These are phyloP conservation scores for Synergus itoensis DNA, from an alignment of 2,888 invertebrate species.

Conservation along the genomic window DNA sequence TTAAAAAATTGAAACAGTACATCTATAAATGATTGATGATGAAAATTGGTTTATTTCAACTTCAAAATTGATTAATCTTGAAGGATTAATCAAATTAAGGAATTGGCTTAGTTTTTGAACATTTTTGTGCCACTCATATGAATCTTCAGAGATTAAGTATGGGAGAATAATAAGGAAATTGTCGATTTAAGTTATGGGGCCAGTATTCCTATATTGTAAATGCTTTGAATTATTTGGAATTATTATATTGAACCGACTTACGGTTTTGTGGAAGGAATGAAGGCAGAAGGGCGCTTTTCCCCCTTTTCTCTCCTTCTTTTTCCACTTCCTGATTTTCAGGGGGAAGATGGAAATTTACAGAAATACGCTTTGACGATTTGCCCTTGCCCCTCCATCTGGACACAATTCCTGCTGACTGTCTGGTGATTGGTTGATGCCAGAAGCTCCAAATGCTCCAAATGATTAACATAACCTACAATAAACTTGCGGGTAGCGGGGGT, in stretches of 20 bases:
- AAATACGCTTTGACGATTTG: conserved; percentile 10
- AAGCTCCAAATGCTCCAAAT: not conserved
- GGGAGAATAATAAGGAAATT: not conserved
- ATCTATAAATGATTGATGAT: too few relatives aligned
- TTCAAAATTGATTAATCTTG: too few relatives aligned
- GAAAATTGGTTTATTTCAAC: too few relatives aligned
- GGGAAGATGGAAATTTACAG: conserved; percentile 35
- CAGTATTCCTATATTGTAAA: not conserved
- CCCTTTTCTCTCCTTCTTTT: conserved; percentile 25
- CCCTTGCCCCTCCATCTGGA: conserved; percentile 34
- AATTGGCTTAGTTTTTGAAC: too few relatives aligned
- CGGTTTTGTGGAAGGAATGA: conserved; percentile 1
- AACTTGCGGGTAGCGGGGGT: not conserved
- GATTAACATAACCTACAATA: conserved; percentile 27
- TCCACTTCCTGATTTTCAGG: conserved; percentile 17
- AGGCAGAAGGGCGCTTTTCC: conserved; percentile 8
- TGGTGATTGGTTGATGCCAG: conserved; percentile 22
- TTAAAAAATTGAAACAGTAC: too few relatives aligned
- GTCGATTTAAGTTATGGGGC: not conserved
- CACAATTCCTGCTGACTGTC: not conserved
- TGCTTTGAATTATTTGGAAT: too few relatives aligned
- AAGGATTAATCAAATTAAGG: too few relatives aligned
- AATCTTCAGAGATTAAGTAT: not conserved
- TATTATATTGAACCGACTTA: conserved; percentile 17
- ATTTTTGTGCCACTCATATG: too few relatives aligned